A percentile compares a stretch with the other conserved stretches of the same genome.
phyloP scores from a whole-genome alignment of 1,140 invertebrate species.

The Drosophila sproati region DNA sequence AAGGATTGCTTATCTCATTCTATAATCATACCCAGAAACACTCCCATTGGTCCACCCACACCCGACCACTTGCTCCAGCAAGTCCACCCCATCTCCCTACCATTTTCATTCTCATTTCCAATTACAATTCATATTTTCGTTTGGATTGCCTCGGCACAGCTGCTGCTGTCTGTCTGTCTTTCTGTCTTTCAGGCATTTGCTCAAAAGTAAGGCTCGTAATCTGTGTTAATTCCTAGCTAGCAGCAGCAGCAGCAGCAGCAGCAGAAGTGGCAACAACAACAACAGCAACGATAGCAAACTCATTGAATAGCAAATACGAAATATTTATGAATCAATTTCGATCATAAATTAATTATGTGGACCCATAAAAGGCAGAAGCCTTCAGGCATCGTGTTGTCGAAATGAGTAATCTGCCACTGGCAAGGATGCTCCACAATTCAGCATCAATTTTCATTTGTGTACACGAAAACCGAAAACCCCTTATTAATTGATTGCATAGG shows the following conservation, averaged over 20 bases:
- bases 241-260: not conserved
- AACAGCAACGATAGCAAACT: no score
- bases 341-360: conserved; percentile 73
- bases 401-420: conserved; percentile 60
- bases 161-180: not conserved
- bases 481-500: conserved; percentile 60
- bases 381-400: conserved; percentile 3
- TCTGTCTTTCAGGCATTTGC: conserved; percentile 1
- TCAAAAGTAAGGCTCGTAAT: conserved; percentile 59
- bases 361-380: conserved; percentile 15
- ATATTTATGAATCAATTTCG: conserved; percentile 77
- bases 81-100: no score
- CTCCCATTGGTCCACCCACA: no score
- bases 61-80: no score
- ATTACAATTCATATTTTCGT: not conserved
- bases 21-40: not conserved
- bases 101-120: not conserved
- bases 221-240: conserved; percentile 55
- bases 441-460: conserved; percentile 52
- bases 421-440: not conserved
- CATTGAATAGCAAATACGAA: conserved; percentile 34
- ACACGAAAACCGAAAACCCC: conserved; percentile 24
- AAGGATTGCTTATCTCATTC: conserved; percentile 1
- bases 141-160: conserved; percentile 41
- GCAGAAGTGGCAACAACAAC: not conserved